Conservation (phyloP, 2,113 vertebrate genomes). For the Callipepla californica region DNA sequence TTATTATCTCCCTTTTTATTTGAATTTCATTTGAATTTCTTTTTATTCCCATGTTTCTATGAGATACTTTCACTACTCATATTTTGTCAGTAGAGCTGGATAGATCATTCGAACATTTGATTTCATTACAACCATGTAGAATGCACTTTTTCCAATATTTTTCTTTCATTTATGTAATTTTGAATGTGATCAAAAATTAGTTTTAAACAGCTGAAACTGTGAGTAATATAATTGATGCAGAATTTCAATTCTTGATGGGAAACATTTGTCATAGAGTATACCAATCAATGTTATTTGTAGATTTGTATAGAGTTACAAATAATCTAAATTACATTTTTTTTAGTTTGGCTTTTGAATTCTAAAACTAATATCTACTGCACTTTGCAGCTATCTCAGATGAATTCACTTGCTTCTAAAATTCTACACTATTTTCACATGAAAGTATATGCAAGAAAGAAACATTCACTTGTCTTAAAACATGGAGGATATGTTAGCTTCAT, state of each 20-base stretch:
- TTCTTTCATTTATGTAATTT: not conserved
- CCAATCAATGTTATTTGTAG: not conserved
- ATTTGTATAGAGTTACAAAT: not conserved
- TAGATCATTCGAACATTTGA: not conserved
- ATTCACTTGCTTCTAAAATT: not conserved
- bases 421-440: not conserved
- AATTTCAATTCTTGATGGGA: not conserved
- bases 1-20: not conserved
- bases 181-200: not conserved
- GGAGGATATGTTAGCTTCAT: not conserved
- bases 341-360: not conserved
- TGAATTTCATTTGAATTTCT: not conserved
- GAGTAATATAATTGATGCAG: not conserved
- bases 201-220: not conserved
- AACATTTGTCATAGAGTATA: not conserved
- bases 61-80: not conserved
- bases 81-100: not conserved
- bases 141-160: not conserved
- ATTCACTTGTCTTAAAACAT: not conserved
- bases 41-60: rapidly evolving
- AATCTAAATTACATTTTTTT: not conserved
- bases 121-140: not conserved
- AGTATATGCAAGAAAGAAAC: not conserved
- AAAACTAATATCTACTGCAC: not conserved
- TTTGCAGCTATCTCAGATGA: not conserved